Percentiles rank a stretch among this genome's conserved stretches.
phyloP scores from a whole-genome alignment of 2,113 vertebrate genomes.

The Xenus cinereus region DNA sequence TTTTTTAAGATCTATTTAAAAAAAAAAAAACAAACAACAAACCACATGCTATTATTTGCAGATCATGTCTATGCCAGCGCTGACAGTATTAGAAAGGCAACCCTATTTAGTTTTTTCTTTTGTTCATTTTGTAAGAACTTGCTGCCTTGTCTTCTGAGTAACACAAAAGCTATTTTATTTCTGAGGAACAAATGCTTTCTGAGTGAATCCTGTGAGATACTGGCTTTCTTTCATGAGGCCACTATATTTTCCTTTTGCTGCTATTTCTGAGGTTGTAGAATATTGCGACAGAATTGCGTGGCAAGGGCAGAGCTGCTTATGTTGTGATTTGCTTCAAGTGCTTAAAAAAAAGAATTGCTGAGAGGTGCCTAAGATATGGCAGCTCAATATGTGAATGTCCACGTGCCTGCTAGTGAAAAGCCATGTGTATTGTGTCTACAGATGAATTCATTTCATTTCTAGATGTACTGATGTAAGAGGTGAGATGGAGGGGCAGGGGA shows the following conservation, averaged over 20 bases:
- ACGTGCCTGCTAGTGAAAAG: neutral
- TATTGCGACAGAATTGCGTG: neutral
- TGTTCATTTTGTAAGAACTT: neutral
- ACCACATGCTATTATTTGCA: neutral
- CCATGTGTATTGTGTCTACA: neutral
- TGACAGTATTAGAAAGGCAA: neutral
- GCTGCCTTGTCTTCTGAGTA: constrained; percentile 1
- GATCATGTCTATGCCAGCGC: neutral
- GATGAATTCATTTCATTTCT: neutral
- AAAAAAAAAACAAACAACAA: neutral
- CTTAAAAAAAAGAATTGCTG: neutral
- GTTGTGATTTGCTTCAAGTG: neutral
- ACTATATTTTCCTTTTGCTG: neutral
- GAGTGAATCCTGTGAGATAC: neutral
- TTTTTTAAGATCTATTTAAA: neutral
- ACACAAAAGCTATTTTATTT: constrained; percentile 8
- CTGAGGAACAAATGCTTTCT: neutral
- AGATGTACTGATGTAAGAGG: neutral
- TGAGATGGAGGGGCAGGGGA: neutral
- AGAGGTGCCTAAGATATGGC: neutral
- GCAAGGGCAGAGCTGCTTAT: neutral
- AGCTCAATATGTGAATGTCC: neutral
- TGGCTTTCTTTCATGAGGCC: neutral
- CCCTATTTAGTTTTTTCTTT: neutral
- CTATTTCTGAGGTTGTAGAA: neutral